phyloP scores from a whole-genome alignment of 1,140 invertebrate species.

The Camponotus pennsylvanicus region DNA sequence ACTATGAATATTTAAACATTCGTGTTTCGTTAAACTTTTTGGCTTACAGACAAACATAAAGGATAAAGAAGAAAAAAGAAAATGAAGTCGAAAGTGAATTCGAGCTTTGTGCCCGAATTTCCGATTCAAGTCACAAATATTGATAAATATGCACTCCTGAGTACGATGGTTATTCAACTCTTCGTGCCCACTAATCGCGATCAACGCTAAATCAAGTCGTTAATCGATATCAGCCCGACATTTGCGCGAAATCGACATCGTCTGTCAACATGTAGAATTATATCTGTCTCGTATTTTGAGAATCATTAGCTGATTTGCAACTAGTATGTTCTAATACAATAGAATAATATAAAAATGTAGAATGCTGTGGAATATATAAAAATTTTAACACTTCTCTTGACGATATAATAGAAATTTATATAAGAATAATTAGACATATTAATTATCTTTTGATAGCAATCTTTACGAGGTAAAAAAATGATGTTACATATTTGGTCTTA shows the following conservation, averaged over 20 bases:
- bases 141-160: not conserved
- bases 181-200: slow-evolving; percentile 3
- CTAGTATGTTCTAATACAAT: not conserved
- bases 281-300: not conserved
- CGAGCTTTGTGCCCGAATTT: not conserved
- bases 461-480: not conserved
- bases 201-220: slow-evolving; percentile 7
- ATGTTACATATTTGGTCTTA: not conserved
- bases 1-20: slow-evolving; percentile 30
- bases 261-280: not conserved
- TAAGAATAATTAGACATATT: not conserved
- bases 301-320: too few relatives aligned
- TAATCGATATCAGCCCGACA: not conserved
- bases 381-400: not conserved
- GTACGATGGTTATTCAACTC: not conserved
- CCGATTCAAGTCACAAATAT: not conserved
- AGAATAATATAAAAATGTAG: too few relatives aligned
- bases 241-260: too few relatives aligned
- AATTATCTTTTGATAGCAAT: not conserved
- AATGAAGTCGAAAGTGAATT: not conserved
- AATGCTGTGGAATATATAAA: not conserved
- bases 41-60: not conserved
- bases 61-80: not conserved
- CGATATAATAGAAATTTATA: not conserved
- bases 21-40: slow-evolving; percentile 19